These are phyloP conservation scores for Megaceryle maxima DNA, from an alignment of 2,113 vertebrate species.

Conservation along the genomic window DNA sequence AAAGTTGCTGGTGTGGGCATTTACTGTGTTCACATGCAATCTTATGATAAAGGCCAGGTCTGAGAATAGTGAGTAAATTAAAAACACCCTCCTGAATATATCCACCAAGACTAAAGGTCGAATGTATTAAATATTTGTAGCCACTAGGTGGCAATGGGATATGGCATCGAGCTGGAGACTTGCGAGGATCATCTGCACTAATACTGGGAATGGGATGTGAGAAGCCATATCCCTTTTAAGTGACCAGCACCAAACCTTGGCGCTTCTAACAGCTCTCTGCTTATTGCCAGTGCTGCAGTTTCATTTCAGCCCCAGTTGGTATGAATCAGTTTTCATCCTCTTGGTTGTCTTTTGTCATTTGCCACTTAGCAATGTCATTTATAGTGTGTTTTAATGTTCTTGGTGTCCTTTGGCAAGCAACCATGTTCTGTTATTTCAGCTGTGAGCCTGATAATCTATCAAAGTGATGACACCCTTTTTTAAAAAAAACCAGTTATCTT, in stretches of 20 bases:
- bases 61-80: neutral
- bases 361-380: neutral
- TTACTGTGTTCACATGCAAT: neutral
- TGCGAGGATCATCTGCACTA: accelerated
- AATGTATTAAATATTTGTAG: neutral
- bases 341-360: neutral
- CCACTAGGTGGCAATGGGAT: conserved; percentile 3
- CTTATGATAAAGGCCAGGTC: neutral
- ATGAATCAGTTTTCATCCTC: neutral
- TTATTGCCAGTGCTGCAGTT: neutral
- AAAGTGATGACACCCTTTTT: neutral
- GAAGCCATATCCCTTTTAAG: neutral
- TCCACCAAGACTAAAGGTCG: accelerated
- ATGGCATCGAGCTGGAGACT: neutral
- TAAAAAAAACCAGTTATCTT: neutral
- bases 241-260: neutral
- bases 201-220: neutral
- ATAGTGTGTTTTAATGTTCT: neutral
- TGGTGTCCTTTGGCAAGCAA: neutral
- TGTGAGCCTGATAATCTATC: neutral
- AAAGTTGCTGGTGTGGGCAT: neutral
- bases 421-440: neutral
- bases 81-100: neutral
- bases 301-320: neutral
- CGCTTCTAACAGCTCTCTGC: neutral